Base-by-base conservation (phyloP, 2,888 invertebrate genomes). In the Anarsia innoxiella region DNA sequence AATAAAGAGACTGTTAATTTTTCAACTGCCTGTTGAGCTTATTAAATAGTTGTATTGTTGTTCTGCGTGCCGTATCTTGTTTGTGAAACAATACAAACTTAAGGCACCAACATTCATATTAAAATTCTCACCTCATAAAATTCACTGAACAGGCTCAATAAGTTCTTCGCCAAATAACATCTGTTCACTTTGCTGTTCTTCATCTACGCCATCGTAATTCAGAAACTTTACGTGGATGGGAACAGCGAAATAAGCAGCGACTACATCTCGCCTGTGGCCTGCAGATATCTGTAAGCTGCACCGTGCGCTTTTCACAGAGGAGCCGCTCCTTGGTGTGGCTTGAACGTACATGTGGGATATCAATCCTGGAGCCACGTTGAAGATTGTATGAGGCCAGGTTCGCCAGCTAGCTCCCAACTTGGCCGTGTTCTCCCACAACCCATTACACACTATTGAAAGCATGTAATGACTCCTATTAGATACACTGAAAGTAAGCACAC, bases 291-390 rank as follows among this genome's bases (percentile, higher is more conserved):
- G 76, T 10, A 79, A 33, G 9, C 44, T 56, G 1, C 60, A 48
- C n/a, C 29, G 33, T 0, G 66, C 63, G 11, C 36, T 39, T 1
- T 57, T 46, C 1, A 75, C 43, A 0, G 68, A 62, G 1, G 65
- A 42, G 0, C 31, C 11, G n/a, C 37, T 38, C 2, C 59, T 56
- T 5, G 80, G 80, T 1, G 47, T 59, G 1, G 66, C 76, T 30
- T 48, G 45, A 1, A 80, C 46, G 23, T 36, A 51, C 1, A 80
- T 28, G 10, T 59, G 49, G 2, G 56, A 52, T 3, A 36, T 50
- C 8, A 78, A 45, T 1, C 82, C 82, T 23, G 79, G 66, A 2
- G 76, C 63, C 10, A 80, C 37, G 14, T 59, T 56, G 36, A 68
- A 54, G 44, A 73, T 63, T 2, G 65, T 75, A n/a, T 55, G 63